Base-by-base conservation (phyloP, 1,140 invertebrate species). In the Eulimnadia texana region DNA sequence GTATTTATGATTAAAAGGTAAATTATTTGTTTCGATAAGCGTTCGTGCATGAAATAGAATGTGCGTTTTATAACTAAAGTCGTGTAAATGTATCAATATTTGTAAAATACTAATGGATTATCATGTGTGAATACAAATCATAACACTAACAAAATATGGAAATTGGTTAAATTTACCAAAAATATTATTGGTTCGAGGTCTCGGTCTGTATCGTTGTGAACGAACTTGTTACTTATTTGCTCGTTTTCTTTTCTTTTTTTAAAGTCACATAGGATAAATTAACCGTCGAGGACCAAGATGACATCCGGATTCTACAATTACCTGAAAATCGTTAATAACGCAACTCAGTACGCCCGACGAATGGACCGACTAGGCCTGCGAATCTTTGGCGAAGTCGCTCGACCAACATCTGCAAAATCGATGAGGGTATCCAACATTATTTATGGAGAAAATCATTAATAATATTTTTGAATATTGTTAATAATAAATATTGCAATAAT, bases 321-420 rank as follows among this genome's bases (percentile, higher is more conserved):
- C 25, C 24, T 63, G 6, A 59, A 50, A 25, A 22, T 63, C 16
- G 50, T 33, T 11, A 47, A 50, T 16, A 63, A 20, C 59, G 73
- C 78, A 1, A 88, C 86, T 0, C 82, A 80, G 64, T 97, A 96
- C 72, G 86, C 87, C 0, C 79, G 77, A 6, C 79, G 87, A 19
- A 96, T 97, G 90, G 84, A 84, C 65, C 79, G 83, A 50, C 75
- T 97, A 22, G 89, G 89, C 55, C 87, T 89, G 67, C 77, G 83
- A 67, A 94, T 97, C 66, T 97, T 97, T 74, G 86, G 85, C 0
- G 91, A 97, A 77, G 85, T 92, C 13, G 78, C 80, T 0, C 79
- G 86, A 63, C 81, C 83, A 0, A 90, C 85, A 1, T 82, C 81
- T 68, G 58, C 69, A 0, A 84, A 80, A 67, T 86, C 85, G 0